phyloP scores from a whole-genome alignment of 2,888 invertebrate species.

The Phrixothrix hirtus region DNA sequence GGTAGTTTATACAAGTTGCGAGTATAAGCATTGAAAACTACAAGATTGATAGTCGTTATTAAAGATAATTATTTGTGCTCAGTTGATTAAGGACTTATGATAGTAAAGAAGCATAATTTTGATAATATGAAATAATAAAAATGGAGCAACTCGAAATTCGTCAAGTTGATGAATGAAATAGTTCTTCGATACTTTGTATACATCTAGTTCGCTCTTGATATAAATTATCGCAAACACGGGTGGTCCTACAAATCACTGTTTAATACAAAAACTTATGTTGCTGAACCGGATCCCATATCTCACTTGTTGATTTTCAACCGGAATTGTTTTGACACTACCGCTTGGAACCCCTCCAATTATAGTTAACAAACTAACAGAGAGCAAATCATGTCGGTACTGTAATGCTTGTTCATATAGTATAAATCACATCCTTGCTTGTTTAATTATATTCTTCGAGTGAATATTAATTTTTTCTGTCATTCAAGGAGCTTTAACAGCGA shows the following conservation, averaged over 20 bases:
- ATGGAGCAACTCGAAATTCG: too few relatives aligned
- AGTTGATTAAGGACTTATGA: background rate
- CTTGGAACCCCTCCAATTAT: too few relatives aligned
- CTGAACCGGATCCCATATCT: background rate
- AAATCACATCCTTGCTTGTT: too few relatives aligned
- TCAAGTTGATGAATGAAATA: too few relatives aligned
- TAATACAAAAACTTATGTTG: background rate
- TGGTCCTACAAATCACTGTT: background rate
- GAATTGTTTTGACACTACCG: slow-evolving; percentile 12
- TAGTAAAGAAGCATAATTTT: background rate
- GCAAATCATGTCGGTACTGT: too few relatives aligned
- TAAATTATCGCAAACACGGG: background rate
- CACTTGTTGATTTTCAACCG: slow-evolving; percentile 16
- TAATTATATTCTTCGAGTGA: background rate
- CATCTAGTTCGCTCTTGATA: background rate
- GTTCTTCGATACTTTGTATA: too few relatives aligned
- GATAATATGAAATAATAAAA: too few relatives aligned
- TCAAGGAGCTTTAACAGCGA: background rate
- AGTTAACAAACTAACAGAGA: too few relatives aligned
- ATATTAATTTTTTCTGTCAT: background rate
- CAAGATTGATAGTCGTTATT: background rate
- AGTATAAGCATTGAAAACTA: too few relatives aligned
- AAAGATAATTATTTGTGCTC: background rate
- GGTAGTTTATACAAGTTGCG: too few relatives aligned
- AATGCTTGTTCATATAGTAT: too few relatives aligned